A percentile compares a stretch with the other conserved stretches of the same genome.
phyloP scores from a whole-genome alignment of 2,113 vertebrate genomes.

The Menura novaehollandiae region DNA sequence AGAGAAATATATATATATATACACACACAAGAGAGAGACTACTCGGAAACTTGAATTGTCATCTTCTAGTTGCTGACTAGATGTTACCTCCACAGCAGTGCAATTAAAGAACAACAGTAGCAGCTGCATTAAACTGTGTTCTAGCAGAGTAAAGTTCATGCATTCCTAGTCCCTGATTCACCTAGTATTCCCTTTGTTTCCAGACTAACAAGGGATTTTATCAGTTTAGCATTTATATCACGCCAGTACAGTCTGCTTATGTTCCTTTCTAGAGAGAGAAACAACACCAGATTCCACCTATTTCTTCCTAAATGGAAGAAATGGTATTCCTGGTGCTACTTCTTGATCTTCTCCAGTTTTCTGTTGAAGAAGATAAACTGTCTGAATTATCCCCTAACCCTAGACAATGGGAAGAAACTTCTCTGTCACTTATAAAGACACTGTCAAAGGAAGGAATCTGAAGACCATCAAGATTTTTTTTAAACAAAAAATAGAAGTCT shows the following conservation, averaged over 20 bases:
- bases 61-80: neutral
- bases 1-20: rapidly evolving
- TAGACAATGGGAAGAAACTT: neutral
- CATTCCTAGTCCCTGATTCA: neutral
- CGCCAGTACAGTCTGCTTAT: neutral
- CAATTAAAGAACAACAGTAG: neutral
- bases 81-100: neutral
- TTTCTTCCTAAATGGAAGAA: neutral
- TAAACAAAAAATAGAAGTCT: neutral
- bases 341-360: neutral
- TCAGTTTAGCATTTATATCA: neutral
- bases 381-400: neutral
- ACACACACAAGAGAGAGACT: neutral
- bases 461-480: neutral
- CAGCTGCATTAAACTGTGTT: neutral
- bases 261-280: neutral
- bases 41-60: neutral
- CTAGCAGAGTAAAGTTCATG: neutral
- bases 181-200: neutral
- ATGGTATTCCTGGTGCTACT: neutral
- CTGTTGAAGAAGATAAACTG: neutral
- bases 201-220: neutral
- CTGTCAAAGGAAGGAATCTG: neutral
- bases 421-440: neutral
- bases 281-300: neutral